These are phyloP conservation scores for Mobula birostris DNA, from an alignment of 2,113 vertebrate genomes.

Conservation along the genomic window DNA sequence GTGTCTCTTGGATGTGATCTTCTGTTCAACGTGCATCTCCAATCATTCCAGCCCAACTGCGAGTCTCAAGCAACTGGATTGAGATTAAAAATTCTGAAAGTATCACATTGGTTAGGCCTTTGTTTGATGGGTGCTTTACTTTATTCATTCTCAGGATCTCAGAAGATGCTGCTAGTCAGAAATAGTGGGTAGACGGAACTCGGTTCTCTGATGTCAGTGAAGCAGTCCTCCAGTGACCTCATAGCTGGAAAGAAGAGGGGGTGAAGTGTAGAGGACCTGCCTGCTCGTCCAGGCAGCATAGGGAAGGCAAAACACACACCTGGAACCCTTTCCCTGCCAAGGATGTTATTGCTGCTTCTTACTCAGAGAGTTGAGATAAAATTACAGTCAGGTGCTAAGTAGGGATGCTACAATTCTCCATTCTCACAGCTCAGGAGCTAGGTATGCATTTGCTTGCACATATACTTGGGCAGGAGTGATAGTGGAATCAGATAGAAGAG, in stretches of 20 bases:
- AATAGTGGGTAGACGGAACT: too few species aligned
- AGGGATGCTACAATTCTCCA: neutral
- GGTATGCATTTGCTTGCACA: neutral
- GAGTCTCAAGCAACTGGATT: neutral
- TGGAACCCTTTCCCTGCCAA: neutral
- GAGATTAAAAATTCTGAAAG: neutral
- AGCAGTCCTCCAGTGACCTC: neutral
- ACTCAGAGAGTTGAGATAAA: neutral
- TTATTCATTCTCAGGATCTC: neutral
- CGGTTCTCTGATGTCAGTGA: too few species aligned
- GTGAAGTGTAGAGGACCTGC: neutral
- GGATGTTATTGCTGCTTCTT: neutral
- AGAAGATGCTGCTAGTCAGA: neutral
- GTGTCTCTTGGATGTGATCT: neutral
- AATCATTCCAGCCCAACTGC: neutral
- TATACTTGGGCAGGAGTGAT: too few species aligned
- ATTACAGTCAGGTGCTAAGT: neutral
- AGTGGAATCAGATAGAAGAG: too few species aligned
- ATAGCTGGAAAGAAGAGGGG: neutral
- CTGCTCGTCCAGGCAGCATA: neutral
- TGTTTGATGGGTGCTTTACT: neutral
- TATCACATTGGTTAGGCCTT: neutral
- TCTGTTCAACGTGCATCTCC: neutral
- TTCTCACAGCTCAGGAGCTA: neutral
- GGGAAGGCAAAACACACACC: neutral